A percentile compares a stretch with the other conserved stretches of the same genome.
Evolutionary conservation across 2,113 vertebrate species (phyloP).

Genomic region (Rostratula benghalensis): DNA sequence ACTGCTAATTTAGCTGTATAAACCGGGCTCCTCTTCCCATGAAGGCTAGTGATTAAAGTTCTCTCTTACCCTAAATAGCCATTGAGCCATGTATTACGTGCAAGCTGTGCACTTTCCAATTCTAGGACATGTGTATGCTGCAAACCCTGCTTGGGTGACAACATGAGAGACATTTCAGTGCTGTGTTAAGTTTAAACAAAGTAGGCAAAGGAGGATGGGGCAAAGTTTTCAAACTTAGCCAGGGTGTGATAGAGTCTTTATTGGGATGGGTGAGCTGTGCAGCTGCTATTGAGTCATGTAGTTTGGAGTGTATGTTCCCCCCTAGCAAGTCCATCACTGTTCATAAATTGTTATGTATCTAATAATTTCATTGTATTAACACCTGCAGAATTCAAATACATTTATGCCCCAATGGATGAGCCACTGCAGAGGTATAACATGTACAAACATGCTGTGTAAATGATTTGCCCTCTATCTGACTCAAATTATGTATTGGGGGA

Average conservation of each 20-base stretch:
- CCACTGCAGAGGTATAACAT: neutral
- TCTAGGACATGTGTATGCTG: fast-evolving
- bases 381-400: neutral
- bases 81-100: neutral
- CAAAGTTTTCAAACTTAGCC: neutral
- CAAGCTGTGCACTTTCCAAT: neutral
- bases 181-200: neutral
- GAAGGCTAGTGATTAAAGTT: neutral
- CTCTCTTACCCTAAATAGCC: neutral
- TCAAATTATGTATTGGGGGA: neutral
- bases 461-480: neutral
- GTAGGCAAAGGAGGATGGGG: neutral
- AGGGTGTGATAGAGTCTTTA: neutral
- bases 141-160: neutral
- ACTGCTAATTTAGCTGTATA: neutral
- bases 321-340: neutral
- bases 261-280: neutral
- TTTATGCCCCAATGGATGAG: neutral
- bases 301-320: neutral
- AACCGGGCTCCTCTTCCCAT: neutral
- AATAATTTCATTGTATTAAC: neutral
- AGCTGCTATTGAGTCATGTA: neutral
- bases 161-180: neutral
- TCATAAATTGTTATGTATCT: neutral
- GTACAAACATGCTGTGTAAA: neutral